Evolutionary conservation across 2,888 invertebrate genomes (phyloP), one percentile per base, ranked within the genome.

Genomic region (Sinelater perroti): DNA sequence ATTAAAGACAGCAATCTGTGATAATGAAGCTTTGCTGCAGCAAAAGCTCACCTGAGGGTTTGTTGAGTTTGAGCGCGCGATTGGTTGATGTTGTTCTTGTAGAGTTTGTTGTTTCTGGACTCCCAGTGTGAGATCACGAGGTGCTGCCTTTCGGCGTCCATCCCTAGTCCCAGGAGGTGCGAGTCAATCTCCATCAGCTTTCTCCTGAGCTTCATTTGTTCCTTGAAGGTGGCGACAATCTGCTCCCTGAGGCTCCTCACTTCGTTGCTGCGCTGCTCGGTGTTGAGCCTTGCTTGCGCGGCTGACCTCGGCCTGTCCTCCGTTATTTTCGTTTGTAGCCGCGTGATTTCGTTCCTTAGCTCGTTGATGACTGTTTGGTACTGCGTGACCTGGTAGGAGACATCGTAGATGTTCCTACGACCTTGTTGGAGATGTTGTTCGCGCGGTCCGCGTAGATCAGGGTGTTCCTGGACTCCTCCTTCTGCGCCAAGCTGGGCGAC

Each of bases 361-460:
- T 93, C 93, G 56, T 82, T 84, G 60, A 93, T 93, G 56, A 93
- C 90, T 40, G 87, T 87, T 49, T 91, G 87, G 73, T 93, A 93
- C 74, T 93, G 93, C 0, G 89, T 87, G n/a, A 93, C 85, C 71
- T 91, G 93, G 78, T 90, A 79, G 2, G 76, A 69, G 67, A 84
- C 76, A 74, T 86, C 74, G 17, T 80, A 66, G 28, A 81, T 76
- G 55, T 79, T 81, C 24, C 79, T 65, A 80, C 77, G 66, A 92
- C 93, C 82, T 89, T 90, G 68, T 90, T 93, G n/a, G 93, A 93
- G 68, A 97, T 97, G 69, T 91, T 90, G 68, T 93, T 92, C 1
- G 97, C 97, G 53, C 96, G 83, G 75, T 95, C 93, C 0, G 97
- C 97, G 78, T 97, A 97, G 38, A 93, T 89, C 18, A 97, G 80